Base-by-base conservation (phyloP, 2,797 vertebrate species). In the Pseudomugil tenellus region DNA sequence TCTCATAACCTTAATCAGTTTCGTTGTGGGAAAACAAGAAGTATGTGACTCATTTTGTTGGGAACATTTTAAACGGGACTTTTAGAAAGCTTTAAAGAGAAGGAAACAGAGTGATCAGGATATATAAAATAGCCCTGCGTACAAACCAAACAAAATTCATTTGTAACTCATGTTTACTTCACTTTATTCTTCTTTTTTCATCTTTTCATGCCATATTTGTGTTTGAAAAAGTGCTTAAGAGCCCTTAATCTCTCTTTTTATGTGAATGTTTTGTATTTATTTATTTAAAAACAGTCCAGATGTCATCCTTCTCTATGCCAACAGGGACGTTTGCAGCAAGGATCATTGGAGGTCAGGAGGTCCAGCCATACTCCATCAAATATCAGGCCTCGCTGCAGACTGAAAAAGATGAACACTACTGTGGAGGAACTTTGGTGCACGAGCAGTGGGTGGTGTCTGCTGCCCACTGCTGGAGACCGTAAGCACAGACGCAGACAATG, bases 381-480 rank as follows among this genome's bases (percentile, higher is more conserved):
- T 93, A 89, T 64, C 93, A 94, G 74, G 94, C 80, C 5, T 94
- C 94, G 8, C 77, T 95, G 16, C 81, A 60, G 28, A n/a, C n/a
- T n/a, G 90, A 67, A 66, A 21, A 64, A 37, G 34, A 70, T 80
- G 75, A 32, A 80, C 89, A 92, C 81, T 94, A 87, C 72, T 94
- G 94, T 80, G 94, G 93, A 63, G 94, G 89, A 13, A 91, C 91
- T 10, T 90, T 95, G 58, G 67, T 95, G 53, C 74, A 87, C 19
- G 67, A 74, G 0, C 86, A 91, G 79, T 95, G 93, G 94, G 93
- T 95, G 83, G 81, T 91, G 65, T 90, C 93, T 91, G 94, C 94
- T 68, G 94, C 94, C 87, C 93, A 94, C 91, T 95, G 94, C 88
- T 94, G 93, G 92, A 93, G 85, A 63, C 92, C 93, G 92, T 95